Base-by-base conservation (phyloP, 2,888 invertebrate genomes). In the Drosophila aldrichi region DNA sequence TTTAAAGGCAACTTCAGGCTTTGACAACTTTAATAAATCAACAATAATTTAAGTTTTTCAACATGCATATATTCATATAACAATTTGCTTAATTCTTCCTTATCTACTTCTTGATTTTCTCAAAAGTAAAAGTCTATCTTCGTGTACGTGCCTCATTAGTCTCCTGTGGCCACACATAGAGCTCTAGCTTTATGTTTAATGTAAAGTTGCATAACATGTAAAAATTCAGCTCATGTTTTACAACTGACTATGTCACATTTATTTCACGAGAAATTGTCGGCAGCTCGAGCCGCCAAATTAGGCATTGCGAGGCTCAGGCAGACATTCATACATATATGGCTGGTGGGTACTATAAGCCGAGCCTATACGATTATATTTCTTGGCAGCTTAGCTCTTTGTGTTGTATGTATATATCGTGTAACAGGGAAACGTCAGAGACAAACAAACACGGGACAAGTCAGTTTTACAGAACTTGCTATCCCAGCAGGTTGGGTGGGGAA, bases 151-250 rank as follows among this genome's bases (percentile, higher is more conserved):
- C 8, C 20, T 14, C 9, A 10, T 18, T 38, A 38, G 54, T 38
- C 22, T 16, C 14, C 14, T 9, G 0, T 29, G 82, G 71, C 82
- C 88, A 87, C 88, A 84, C 82, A 66, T 12, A 20, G 40, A 32
- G 58, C 41, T 25, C 16, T 18, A 36, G 34, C 48, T 51, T 54
- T 49, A 43, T 43, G 32, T 46, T n/a, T 56, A 32, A 46, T 79
- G 66, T 69, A 73, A 66, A 58, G 41, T 86, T 77, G 78, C 71
- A 83, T 54, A 81, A 81, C 84, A 81, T 66, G 85, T 84, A 54
- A 63, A 61, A 58, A 65, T 82, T 82, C 69, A 70, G 82, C 41
- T 61, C 49, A 58, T 74, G 76, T 75, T 69, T 72, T 70, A 67
- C 63, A 70, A 46, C 60, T 44, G 62, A 54, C 62, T 49, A 51